A percentile compares a stretch with the other conserved stretches of the same genome.
phyloP scores from a whole-genome alignment of 2,888 invertebrate species.

The Callyntrura sp. region DNA sequence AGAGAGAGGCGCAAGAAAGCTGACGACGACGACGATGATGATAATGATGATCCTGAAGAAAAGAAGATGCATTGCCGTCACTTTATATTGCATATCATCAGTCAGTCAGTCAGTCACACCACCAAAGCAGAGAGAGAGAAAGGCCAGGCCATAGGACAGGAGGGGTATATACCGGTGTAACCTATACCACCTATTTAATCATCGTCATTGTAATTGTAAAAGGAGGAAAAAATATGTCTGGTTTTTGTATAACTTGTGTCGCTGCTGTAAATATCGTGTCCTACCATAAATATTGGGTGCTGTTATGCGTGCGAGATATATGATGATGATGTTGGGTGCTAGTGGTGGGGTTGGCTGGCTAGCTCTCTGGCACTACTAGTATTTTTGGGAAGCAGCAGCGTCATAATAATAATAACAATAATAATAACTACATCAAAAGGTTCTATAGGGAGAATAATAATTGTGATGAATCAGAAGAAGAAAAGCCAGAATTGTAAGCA shows the following conservation, averaged over 20 bases:
- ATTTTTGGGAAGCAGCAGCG: not conserved
- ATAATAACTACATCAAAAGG: not conserved
- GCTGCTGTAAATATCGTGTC: constrained; percentile 29
- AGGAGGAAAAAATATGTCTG: constrained; percentile 17
- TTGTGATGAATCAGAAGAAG: not conserved
- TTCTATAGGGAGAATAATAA: not conserved
- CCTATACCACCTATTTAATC: constrained; percentile 4
- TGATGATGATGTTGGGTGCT: constrained; percentile 19
- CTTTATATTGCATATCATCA: constrained; percentile 12
- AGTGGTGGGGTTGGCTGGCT: constrained; percentile 14
- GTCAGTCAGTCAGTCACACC: constrained; percentile 20
- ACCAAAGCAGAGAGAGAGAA: not conserved
- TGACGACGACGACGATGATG: constrained; percentile 10
- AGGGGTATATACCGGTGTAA: not conserved
- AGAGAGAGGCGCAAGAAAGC: not conserved
- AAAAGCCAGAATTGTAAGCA: constrained; percentile 42
- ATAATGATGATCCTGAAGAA: not conserved
- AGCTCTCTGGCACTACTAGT: too few species aligned
- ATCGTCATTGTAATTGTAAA: constrained; percentile 10
- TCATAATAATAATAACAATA: too few species aligned
- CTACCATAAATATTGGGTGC: constrained; percentile 24
- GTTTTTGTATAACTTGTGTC: constrained; percentile 35
- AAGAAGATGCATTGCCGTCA: constrained; percentile 48
- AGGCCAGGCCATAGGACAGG: too few species aligned
- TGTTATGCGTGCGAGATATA: not conserved